phyloP scores from a whole-genome alignment of 1,140 invertebrate species.

The Drosophila truncata region DNA sequence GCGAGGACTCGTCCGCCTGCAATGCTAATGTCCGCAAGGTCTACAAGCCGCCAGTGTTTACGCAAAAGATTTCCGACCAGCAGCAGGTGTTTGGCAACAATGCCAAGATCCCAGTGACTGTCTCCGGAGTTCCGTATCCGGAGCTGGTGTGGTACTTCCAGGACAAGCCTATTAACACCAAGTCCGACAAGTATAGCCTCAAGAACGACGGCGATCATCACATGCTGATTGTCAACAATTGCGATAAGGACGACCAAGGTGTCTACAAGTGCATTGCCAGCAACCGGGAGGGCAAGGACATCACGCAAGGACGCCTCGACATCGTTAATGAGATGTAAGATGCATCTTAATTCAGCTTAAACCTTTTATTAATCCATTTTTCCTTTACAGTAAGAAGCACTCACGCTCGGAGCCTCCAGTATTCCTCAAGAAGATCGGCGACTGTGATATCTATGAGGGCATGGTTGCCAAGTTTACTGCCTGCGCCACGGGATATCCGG shows the following conservation, averaged over 20 bases:
- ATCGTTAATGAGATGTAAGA: slow-evolving; percentile 94
- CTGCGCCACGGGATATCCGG: slow-evolving; percentile 93
- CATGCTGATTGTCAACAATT: slow-evolving; percentile 91
- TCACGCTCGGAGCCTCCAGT: slow-evolving; percentile 93
- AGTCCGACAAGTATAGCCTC: slow-evolving; percentile 89
- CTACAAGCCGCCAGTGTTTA: slow-evolving; percentile 92
- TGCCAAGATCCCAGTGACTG: slow-evolving; percentile 92
- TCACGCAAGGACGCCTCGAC: slow-evolving; percentile 90
- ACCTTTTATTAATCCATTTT: no score
- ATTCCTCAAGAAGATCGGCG: slow-evolving; percentile 95
- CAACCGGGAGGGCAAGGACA: slow-evolving; percentile 93
- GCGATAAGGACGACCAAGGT: slow-evolving; percentile 89
- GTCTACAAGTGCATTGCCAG: slow-evolving; percentile 91
- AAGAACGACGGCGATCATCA: slow-evolving; percentile 91
- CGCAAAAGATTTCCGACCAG: slow-evolving; percentile 93
- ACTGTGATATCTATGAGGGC: slow-evolving; percentile 94
- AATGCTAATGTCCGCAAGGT: slow-evolving; percentile 92
- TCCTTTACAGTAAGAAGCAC: slow-evolving; percentile 86
- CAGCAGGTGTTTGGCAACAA: slow-evolving; percentile 93
- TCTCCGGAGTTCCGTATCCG: slow-evolving; percentile 94
- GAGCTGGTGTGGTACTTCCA: slow-evolving; percentile 95
- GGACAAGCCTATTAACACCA: slow-evolving; percentile 88
- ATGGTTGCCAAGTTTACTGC: slow-evolving; percentile 97
- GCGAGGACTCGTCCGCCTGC: slow-evolving; percentile 89
- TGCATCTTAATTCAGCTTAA: not conserved